These are phyloP conservation scores for Hirtodrosophila trivittata DNA, from an alignment of 2,888 invertebrate genomes.

Conservation along the genomic window DNA sequence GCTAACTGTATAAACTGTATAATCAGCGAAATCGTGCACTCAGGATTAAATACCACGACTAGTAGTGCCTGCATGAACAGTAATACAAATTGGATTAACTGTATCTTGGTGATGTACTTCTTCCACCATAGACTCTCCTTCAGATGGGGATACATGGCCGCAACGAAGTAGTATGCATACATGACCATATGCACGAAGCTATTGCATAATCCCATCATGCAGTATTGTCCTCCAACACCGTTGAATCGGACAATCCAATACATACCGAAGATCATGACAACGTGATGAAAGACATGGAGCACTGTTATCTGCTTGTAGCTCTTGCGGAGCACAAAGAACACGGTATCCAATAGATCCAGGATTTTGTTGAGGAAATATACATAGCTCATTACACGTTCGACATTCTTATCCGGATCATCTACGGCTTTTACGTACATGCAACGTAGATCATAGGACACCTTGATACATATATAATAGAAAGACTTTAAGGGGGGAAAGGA, in stretches of 20 bases:
- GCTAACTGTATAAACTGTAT: conserved; percentile 85
- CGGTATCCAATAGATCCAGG: conserved; percentile 90
- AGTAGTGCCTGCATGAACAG: conserved; percentile 86
- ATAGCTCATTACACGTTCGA: conserved; percentile 47
- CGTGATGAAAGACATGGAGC: conserved; percentile 95
- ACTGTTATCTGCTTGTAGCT: conserved; percentile 94
- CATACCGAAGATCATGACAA: conserved; percentile 88
- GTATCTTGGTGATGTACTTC: conserved; percentile 84
- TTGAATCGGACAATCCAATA: conserved; percentile 90
- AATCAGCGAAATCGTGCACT: conserved; percentile 85
- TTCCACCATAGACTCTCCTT: conserved; percentile 85
- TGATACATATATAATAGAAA: neutral
- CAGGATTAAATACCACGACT: conserved; percentile 82
- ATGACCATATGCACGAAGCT: conserved; percentile 84
- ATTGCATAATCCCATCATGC: conserved; percentile 83
- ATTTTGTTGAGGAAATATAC: conserved; percentile 85
- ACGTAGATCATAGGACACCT: neutral
- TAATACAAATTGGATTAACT: conserved; percentile 86
- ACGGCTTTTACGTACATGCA: conserved; percentile 22
- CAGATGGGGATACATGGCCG: conserved; percentile 83
- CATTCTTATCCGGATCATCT: conserved; percentile 16
- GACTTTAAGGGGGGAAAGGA: conserved; percentile 19
- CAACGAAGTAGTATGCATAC: conserved; percentile 84
- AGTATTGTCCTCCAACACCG: conserved; percentile 85
- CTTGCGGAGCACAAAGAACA: conserved; percentile 94